Percentiles rank a stretch among this genome's conserved stretches.
Conservation (phyloP, 2,113 vertebrate genomes). For the Muntiacus muntjak region DNA sequence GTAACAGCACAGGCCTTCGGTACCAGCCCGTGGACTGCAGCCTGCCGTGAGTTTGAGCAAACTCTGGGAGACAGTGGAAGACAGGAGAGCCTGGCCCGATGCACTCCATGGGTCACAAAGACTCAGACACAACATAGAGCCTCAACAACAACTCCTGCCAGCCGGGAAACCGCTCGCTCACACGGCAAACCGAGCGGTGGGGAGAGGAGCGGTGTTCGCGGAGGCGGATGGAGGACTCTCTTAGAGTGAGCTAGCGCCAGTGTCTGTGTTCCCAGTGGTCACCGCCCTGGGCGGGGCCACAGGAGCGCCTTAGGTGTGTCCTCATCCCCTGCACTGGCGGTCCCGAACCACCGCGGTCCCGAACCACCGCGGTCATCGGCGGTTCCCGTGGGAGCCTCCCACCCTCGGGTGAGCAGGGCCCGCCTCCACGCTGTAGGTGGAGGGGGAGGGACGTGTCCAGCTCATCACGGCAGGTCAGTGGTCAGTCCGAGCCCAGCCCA, state of each 20-base stretch:
- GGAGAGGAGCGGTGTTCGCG: rapidly evolving
- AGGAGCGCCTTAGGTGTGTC: too few species aligned
- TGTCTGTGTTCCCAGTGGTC: background rate
- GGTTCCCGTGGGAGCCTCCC: background rate
- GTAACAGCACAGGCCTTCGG: rapidly evolving
- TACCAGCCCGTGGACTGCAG: background rate
- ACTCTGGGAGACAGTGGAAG: background rate
- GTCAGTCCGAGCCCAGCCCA: background rate
- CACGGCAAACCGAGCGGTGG: background rate
- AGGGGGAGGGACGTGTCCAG: too few species aligned
- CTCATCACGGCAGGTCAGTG: too few species aligned
- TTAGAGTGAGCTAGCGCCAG: background rate
- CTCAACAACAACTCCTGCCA: background rate
- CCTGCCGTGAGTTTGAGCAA: background rate
- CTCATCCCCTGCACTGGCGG: background rate
- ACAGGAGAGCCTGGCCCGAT: background rate
- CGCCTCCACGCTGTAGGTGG: background rate
- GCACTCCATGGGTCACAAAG: background rate
- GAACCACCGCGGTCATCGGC: rapidly evolving
- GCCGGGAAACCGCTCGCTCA: background rate
- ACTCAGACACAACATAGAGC: background rate
- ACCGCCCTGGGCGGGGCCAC: background rate
- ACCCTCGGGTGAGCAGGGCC: rapidly evolving
- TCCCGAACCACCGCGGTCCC: background rate
- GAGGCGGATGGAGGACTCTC: background rate